Evolutionary conservation across 2,113 vertebrate genomes (phyloP), one percentile per base, ranked within the genome.

Genomic region (Takifugu bimaculatus): DNA sequence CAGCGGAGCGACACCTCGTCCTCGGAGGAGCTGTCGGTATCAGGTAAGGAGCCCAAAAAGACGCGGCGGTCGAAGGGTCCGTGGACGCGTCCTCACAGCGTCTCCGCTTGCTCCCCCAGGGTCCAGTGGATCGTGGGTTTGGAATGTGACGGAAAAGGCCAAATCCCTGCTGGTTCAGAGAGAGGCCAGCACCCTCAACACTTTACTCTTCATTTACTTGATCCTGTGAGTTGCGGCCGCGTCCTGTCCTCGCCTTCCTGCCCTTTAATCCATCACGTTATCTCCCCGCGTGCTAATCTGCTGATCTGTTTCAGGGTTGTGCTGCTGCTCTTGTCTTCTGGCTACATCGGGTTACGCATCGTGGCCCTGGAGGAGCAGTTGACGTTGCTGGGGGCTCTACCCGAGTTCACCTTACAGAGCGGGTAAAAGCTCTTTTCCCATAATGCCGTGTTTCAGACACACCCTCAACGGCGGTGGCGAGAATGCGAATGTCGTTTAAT

Each of bases 281-380:
- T 49, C 49, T 29, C 20, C 52, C 29, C 6, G 0, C 51, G 49
- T 6, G 42, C 14, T 60, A 2, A 43, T 35, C 11, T 49, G 13
- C 44, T 13, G 11, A 10, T 45, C 12, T 72, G 59, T 57, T 48
- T 9, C 78, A 95, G 94, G 81, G 91, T 92, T 60, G 74, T 94
- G 64, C 77, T 92, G 59, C 79, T 95, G 63, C 88, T 96, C 70
- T 71, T 95, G 62, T 93, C 93, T 51, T 95, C 92, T 0, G 92
- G 91, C 11, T 95, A 95, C 81, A 93, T 96, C 0, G 91, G 92
- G 3, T 78, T 94, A 55, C 92, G 93, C 25, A 93, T 95, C 0
- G 62, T 80, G 32, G 92, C 93, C 49, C 78, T 96, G 75, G 94
- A 96, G 70, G 88, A 93, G 64, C 93, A 93, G 84, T 77, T 95